phyloP scores from a whole-genome alignment of 2,888 invertebrate genomes.

The Agrotis puta region DNA sequence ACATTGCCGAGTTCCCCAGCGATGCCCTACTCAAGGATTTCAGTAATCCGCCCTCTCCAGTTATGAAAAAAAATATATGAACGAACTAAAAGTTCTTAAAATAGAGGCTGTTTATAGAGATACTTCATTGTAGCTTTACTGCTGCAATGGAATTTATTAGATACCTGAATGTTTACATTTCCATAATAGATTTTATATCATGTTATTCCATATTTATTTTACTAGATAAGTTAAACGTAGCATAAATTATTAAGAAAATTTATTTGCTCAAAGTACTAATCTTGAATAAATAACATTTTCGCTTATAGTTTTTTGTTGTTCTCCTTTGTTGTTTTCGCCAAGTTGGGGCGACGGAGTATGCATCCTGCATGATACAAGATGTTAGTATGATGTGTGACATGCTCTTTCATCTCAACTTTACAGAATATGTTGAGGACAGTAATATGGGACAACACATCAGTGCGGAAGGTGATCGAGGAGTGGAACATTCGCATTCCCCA shows the following conservation, averaged over 20 bases:
- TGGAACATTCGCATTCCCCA: neutral
- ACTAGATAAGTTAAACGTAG: conserved; percentile 83
- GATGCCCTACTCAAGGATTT: conserved; percentile 72
- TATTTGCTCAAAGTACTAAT: conserved; percentile 88
- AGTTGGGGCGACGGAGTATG: neutral
- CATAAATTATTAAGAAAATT: conserved; percentile 85
- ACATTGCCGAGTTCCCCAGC: conserved; percentile 72
- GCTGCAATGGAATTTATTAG: conserved; percentile 80
- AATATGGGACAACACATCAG: conserved; percentile 7
- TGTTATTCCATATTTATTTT: conserved; percentile 89
- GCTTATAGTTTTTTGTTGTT: conserved; percentile 66
- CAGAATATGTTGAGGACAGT: conserved; percentile 10
- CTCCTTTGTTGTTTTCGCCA: neutral
- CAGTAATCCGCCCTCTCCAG: conserved; percentile 81
- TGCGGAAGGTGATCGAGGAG: neutral
- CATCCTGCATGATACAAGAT: conserved; percentile 21
- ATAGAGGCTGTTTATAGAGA: conserved; percentile 79
- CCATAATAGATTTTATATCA: conserved; percentile 90
- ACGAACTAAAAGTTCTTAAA: conserved; percentile 58
- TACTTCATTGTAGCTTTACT: conserved; percentile 74
- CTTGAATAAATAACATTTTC: conserved; percentile 81
- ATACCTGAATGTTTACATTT: conserved; percentile 89
- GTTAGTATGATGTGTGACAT: conserved; percentile 30
- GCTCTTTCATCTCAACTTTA: conserved; percentile 10
- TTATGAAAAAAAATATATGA: conserved; percentile 84